Evolutionary conservation across 2,113 vertebrate species (phyloP), one percentile per base, ranked within the genome.

Genomic region (Myotis brandtii): DNA sequence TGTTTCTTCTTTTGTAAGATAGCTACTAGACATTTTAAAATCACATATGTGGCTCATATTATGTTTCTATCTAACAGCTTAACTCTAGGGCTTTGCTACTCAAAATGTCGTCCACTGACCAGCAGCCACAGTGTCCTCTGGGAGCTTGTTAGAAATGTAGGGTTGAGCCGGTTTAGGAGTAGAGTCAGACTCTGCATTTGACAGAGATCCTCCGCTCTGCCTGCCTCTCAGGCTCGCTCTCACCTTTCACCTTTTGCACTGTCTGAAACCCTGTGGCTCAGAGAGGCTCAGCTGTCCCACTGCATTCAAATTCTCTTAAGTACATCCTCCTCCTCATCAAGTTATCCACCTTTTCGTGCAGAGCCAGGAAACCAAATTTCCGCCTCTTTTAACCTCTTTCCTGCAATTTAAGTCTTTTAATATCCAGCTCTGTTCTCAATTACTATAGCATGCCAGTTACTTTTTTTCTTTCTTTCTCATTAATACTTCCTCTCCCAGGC

Each of bases 391-490:
- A 75, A 72, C n/a, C 12, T 88, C 59, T 84, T 93, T 88, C 62
- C 88, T 67, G 32, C 37, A 82, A 54, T 77, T 66, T 54, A 70
- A 77, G 21, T 27, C 43, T 94, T 89, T 92, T 77, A 56, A 80
- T 93, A 94, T 91, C 56, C 8, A 32, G 48, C n/a, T 94, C 85
- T 94, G 75, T 56, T 79, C 85, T 69, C 75, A 85, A 43, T 77
- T 10, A 9, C 62, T 34, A 6, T 16, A 56, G 11, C 73, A 92
- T 5, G 11, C 14, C 75, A 79, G 46, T 67, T 48, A 67, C 34
- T 76, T 62, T 88, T 76, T 85, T 70, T 64, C 77, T 86, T 52
- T 43, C 40, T 86, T 76, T 91, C 43, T 70, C 48, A 64, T 90
- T 83, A 80, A 62, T 85, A 30, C 54, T 56, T 93, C 64, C 52